Percentiles rank a stretch among this genome's conserved stretches.
Conservation (phyloP, 2,113 vertebrate genomes). For the Donacobius atricapilla region DNA sequence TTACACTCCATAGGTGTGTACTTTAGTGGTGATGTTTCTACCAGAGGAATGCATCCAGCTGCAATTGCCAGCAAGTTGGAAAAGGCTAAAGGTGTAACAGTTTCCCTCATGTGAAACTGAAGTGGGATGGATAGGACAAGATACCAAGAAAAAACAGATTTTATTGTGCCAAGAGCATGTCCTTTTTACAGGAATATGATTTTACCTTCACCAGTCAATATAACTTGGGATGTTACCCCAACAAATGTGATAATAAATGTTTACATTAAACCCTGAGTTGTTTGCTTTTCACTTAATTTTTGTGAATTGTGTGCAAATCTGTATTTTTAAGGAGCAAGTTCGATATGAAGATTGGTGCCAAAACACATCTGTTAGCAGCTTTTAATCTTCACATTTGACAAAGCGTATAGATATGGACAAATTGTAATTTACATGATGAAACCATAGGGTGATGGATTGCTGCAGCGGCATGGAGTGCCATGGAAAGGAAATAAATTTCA, state of each 20-base stretch:
- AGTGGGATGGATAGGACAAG: not conserved
- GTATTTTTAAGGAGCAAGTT: not conserved
- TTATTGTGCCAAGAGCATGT: not conserved
- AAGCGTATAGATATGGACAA: not conserved
- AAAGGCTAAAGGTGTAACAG: not conserved
- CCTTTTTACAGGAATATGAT: not conserved
- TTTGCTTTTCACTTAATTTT: not conserved
- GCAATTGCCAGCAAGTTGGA: not conserved
- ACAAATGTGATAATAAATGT: fast-evolving
- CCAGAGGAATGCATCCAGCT: not conserved
- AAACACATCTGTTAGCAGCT: constrained; percentile 43
- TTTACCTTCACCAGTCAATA: not conserved
- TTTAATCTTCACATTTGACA: constrained; percentile 43
- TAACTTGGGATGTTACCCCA: not conserved
- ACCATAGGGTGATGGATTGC: not conserved
- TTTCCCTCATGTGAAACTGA: not conserved
- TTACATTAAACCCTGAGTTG: not conserved
- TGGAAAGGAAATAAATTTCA: constrained; percentile 13
- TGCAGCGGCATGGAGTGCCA: not conserved
- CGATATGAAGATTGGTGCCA: not conserved
- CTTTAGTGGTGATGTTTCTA: not conserved
- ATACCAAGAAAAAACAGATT: not conserved
- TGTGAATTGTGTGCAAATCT: not conserved
- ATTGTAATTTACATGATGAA: constrained; percentile 55
- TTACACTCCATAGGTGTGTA: not conserved